phyloP scores from a whole-genome alignment of 2,888 invertebrate species.

The Archips xylosteana region DNA sequence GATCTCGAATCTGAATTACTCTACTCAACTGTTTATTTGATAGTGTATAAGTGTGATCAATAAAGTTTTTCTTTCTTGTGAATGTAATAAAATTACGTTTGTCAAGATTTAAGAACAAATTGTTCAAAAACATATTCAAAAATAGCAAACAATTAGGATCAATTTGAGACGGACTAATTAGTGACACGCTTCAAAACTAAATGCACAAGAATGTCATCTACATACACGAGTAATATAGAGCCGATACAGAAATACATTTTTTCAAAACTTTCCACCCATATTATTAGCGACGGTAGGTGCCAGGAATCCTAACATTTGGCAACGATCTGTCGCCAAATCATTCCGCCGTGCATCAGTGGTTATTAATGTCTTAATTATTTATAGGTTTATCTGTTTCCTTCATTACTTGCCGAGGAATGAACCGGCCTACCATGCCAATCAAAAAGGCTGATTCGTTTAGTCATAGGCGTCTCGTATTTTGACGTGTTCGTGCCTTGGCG shows the following conservation, averaged over 20 bases:
- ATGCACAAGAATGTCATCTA: background rate
- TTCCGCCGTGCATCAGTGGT: slow-evolving; percentile 6
- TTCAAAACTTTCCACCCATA: slow-evolving; percentile 17
- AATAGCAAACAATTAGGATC: background rate
- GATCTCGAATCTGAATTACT: no score
- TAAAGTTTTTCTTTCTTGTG: no score
- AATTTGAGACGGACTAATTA: background rate
- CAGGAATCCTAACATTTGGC: slow-evolving; percentile 28
- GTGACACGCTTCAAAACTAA: background rate
- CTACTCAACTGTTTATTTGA: no score
- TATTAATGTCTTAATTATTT: slow-evolving; percentile 10
- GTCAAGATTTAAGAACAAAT: no score
- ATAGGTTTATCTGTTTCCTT: slow-evolving; percentile 8
- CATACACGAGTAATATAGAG: background rate
- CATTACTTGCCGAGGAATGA: background rate
- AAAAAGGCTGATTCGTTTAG: background rate
- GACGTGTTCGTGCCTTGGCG: no score
- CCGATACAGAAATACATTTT: slow-evolving; percentile 9
- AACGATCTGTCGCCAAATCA: slow-evolving; percentile 30
- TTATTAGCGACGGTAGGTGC: slow-evolving; percentile 18
- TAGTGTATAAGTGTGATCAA: no score
- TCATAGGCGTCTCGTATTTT: no score
- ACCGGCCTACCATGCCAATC: background rate
- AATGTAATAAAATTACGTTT: no score
- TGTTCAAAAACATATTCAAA: background rate